Evolutionary conservation across 2,113 vertebrate genomes (phyloP).

Genomic region (Trichomycterus rosablanca): DNA sequence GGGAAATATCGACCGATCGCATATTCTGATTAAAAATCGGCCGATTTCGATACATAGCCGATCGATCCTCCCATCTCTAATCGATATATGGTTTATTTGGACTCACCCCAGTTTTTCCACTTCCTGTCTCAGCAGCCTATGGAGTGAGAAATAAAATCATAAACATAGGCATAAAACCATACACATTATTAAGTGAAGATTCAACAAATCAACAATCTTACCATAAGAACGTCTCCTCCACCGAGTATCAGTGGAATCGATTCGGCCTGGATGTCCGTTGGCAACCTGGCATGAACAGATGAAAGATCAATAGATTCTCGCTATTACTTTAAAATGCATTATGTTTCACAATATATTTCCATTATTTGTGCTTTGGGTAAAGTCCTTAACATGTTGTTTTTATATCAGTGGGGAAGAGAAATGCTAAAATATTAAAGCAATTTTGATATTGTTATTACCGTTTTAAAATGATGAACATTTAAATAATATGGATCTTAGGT

Average conservation of each 20-base stretch:
- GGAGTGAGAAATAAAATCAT: conserved; percentile 13
- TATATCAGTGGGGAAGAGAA: too few relatives aligned
- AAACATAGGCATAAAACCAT: neutral
- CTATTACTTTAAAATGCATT: too few relatives aligned
- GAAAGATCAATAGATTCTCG: neutral
- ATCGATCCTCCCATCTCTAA: too few relatives aligned
- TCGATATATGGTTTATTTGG: too few relatives aligned
- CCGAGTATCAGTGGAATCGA: conserved; percentile 92
- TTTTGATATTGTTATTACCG: too few relatives aligned
- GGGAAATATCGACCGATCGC: too few relatives aligned
- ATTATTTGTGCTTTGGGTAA: too few relatives aligned
- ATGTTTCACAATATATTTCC: too few relatives aligned
- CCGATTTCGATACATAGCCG: too few relatives aligned
- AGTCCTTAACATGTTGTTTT: too few relatives aligned
- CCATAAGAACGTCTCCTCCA: conserved; percentile 97
- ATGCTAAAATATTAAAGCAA: too few relatives aligned
- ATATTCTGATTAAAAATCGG: too few relatives aligned
- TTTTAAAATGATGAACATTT: neutral
- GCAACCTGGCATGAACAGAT: conserved; percentile 71
- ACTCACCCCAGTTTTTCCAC: conserved; percentile 98
- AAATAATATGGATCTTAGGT: neutral
- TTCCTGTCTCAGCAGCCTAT: conserved; percentile 95
- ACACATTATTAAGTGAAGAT: neutral
- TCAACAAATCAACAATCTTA: conserved; percentile 45
- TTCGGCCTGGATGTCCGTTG: conserved; percentile 96